These are phyloP conservation scores for Glyptemys insculpta DNA, from an alignment of 2,797 vertebrate genomes.

Conservation along the genomic window DNA sequence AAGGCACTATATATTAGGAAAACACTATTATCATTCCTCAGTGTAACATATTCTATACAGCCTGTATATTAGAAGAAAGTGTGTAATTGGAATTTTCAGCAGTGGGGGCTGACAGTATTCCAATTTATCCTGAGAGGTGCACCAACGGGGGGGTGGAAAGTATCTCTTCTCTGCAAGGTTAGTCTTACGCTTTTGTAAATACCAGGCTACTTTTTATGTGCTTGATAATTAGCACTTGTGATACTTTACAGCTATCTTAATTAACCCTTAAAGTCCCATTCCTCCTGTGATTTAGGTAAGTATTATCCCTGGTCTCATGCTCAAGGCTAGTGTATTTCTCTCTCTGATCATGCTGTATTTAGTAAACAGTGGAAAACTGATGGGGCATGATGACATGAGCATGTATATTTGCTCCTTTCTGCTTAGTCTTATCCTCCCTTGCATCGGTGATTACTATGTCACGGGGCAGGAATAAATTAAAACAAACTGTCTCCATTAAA, in stretches of 20 bases:
- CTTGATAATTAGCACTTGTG: constrained; percentile 22
- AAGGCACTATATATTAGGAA: neutral
- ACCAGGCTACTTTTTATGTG: neutral
- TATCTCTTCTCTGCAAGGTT: neutral
- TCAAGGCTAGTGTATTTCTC: neutral
- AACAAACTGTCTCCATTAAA: neutral
- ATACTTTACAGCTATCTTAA: neutral
- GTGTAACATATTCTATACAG: neutral
- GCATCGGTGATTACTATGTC: neutral
- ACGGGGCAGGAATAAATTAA: constrained; percentile 7
- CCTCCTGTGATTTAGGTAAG: neutral
- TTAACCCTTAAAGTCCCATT: neutral
- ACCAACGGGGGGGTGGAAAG: neutral
- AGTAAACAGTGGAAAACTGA: constrained; percentile 29
- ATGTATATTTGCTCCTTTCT: neutral
- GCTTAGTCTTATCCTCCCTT: neutral
- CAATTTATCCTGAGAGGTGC: neutral
- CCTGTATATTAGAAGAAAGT: constrained; percentile 1
- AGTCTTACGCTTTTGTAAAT: neutral
- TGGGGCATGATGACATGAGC: neutral
- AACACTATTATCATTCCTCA: neutral
- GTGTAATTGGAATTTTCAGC: neutral
- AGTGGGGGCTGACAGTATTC: neutral
- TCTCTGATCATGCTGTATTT: neutral
- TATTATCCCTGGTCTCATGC: neutral